Evolutionary conservation across 2,113 vertebrate species (phyloP), one percentile per base, ranked within the genome.

Genomic region (Pheucticus melanocephalus): DNA sequence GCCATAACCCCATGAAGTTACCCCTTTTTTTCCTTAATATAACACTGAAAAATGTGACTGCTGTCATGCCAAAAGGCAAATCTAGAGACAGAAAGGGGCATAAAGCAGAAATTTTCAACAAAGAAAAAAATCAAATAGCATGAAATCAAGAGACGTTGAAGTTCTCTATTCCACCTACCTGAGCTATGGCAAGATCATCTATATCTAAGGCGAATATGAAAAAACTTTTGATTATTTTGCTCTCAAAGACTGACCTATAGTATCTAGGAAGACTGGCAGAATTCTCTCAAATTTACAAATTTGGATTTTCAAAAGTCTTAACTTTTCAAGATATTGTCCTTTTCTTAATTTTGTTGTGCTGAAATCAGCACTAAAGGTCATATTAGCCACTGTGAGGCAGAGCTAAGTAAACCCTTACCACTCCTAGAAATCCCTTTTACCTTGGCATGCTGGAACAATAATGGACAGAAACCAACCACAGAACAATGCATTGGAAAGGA

Each of bases 41-140:
- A 77, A 57, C 18, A 57, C 23, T 53, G 42, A 71, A 37, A 11
- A 5, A 75, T 0, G 0, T 42, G 27, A n/a, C 21, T 0, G 0
- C 6, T 79, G 33, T 61, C 20, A 23, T 69, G 31, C 13, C 25
- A 61, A 83, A 76, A 95, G 11, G 17, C 37, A 37, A 70, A 37
- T 12, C 22, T 70, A 16, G 25, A 81, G 21, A 66, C 8, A n/a
- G 9, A 61, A 83, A 40, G 8, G 17, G 18, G 12, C 10, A 73
- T 47, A 78, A 90, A 80, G 25, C 27, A 82, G 56, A 87, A 59
- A 35, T 68, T 75, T 45, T 59, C 39, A 56, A 35, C 24, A 13
- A 56, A 82, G 10, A 20, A 70, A 73, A 73, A 72, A 53, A 25
- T 22, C 20, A 64, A 69, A 44, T 6, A 60, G 3, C 31, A 59